These are phyloP conservation scores for Dendrocopos noguchii DNA, from an alignment of 2,113 vertebrate genomes.

Conservation along the genomic window DNA sequence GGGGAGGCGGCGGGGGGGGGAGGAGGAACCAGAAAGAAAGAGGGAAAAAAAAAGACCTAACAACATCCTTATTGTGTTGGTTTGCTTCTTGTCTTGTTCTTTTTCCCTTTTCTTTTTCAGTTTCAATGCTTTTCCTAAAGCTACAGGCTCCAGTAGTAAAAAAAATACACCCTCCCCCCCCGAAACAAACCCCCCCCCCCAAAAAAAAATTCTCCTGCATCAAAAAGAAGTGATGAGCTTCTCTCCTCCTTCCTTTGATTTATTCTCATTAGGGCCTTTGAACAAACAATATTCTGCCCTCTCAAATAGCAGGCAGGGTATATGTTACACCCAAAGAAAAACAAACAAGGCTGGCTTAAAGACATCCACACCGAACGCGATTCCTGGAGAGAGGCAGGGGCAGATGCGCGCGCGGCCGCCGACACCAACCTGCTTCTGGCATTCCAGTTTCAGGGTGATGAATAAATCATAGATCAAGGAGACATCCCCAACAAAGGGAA, in stretches of 20 bases:
- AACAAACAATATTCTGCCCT: constrained; percentile 72
- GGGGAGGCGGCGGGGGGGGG: neutral
- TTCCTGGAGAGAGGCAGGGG: constrained; percentile 62
- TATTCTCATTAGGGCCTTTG: constrained; percentile 75
- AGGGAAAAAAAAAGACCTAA: constrained; percentile 13
- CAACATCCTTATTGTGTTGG: constrained; percentile 62
- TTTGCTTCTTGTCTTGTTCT: neutral
- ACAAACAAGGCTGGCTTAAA: constrained; percentile 72
- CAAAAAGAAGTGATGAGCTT: neutral
- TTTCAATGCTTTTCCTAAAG: neutral
- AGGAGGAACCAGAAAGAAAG: no score
- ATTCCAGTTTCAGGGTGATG: constrained; percentile 18
- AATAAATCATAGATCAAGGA: constrained; percentile 7
- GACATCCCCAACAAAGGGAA: neutral
- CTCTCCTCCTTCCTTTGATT: constrained; percentile 42
- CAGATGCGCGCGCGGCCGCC: neutral
- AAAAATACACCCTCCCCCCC: no score
- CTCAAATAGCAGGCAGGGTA: constrained; percentile 69
- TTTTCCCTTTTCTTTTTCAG: neutral
- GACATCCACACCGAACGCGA: constrained; percentile 39
- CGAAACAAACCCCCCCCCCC: neutral
- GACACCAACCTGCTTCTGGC: neutral
- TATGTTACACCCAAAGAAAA: constrained; percentile 72
- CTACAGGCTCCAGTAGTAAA: neutral
- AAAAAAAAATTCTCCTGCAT: neutral